Conservation (phyloP, 1,140 invertebrate genomes). For the Brachionus koreanus region DNA sequence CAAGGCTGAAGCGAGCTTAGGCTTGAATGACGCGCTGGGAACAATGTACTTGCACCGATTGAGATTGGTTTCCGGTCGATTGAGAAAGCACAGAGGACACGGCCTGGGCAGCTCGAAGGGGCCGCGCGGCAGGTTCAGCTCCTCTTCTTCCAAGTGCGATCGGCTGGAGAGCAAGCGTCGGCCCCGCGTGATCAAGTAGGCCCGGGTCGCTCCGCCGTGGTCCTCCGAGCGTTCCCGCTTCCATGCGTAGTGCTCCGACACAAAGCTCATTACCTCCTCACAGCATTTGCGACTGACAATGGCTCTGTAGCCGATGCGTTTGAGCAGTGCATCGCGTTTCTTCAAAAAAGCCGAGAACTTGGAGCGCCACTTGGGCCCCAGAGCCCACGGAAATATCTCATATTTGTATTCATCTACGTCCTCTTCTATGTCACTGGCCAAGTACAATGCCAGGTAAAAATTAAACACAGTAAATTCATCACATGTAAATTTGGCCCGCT, state of each 20-base stretch:
- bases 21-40: not conserved
- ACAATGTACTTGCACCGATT: not conserved
- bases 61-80: not conserved
- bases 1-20: not conserved
- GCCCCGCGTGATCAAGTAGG: slow-evolving; percentile 48
- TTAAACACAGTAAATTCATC: slow-evolving; percentile 61
- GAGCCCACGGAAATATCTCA: slow-evolving; percentile 61
- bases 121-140: slow-evolving; percentile 48
- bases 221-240: slow-evolving; percentile 51
- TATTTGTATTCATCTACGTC: slow-evolving; percentile 62
- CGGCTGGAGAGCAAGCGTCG: slow-evolving; percentile 44
- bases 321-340: slow-evolving; percentile 59
- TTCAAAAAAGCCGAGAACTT: slow-evolving; percentile 55
- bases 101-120: slow-evolving; percentile 44
- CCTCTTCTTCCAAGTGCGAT: slow-evolving; percentile 50
- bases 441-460: slow-evolving; percentile 63
- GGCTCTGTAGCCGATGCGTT: slow-evolving; percentile 60
- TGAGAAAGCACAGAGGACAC: slow-evolving; percentile 25
- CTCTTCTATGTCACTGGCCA: slow-evolving; percentile 65
- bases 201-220: slow-evolving; percentile 55
- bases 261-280: slow-evolving; percentile 60
- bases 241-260: slow-evolving; percentile 52
- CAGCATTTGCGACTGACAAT: slow-evolving; percentile 62
- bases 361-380: slow-evolving; percentile 56
- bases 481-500: slow-evolving; percentile 59